Base-by-base conservation (phyloP, 2,888 invertebrate species). In the Ctenicera cuprea region DNA sequence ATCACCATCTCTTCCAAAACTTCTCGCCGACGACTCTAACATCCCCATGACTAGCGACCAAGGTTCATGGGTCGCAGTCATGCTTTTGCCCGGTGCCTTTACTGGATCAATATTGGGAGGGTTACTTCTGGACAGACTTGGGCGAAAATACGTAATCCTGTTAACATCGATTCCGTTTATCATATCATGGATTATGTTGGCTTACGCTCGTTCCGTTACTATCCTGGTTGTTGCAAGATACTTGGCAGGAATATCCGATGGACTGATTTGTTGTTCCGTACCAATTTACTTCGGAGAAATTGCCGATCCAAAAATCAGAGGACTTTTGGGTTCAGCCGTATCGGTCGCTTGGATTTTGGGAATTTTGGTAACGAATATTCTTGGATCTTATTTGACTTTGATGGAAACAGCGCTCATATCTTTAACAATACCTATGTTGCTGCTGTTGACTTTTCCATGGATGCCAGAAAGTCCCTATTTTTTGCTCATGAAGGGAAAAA, bases 141-240 rank as follows among this genome's bases (percentile, higher is more conserved):
- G 93, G n/a, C 88, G 93, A n/a, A 93, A 93, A 82, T 89, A 88
- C 12, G 90, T 91, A n/a, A 87, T 93, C 0, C 87, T 92, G 12
- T 83, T 90, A 41, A 89, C 91, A 12, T 90, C 91, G 0, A 80
- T 92, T 7, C 91, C 92, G 0, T 89, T 91, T 80, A 89, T 91
- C 76, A 63, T 90, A 43, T 90, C 92, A 74, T 93, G 93, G 92
- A 83, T 92, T 38, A 85, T 92, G 78, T 89, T 93, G 78, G 90
- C 91, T 76, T 85, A 89, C 38, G 91, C 92, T 30, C 87, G 88
- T 64, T 89, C 88, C 3, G 89, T 91, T 0, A 85, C 88, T 48
- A 82, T 90, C 57, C 87, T 93, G n/a, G 91, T 91, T 84, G 87
- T 89, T 5, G 85, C 84, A 1, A 77, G 85, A 70, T 81, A 84